Evolutionary conservation across 2,113 vertebrate species (phyloP).

Genomic region (Chiloscyllium plagiosum): DNA sequence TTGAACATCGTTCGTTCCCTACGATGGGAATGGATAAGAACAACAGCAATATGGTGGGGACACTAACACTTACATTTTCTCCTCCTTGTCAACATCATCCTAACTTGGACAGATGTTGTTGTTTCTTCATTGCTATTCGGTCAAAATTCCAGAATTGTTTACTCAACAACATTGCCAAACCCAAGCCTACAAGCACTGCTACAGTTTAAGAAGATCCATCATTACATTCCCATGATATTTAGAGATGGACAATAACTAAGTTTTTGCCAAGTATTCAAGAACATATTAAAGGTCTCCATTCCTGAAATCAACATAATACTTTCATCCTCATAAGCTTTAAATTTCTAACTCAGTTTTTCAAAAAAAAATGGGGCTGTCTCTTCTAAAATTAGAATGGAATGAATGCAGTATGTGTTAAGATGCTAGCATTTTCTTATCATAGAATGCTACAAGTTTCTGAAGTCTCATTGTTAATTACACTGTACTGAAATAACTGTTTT

Average conservation of each 20-base stretch:
- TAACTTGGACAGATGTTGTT: background rate
- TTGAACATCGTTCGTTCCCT: background rate
- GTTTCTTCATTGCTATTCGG: background rate
- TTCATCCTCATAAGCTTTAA: background rate
- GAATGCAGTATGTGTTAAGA: background rate
- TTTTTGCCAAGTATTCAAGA: background rate
- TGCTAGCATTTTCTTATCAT: background rate
- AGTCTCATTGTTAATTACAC: background rate
- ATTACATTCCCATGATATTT: background rate
- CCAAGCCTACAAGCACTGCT: background rate
- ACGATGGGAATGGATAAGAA: background rate
- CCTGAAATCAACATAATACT: background rate
- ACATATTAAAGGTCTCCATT: background rate
- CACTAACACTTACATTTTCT: background rate
- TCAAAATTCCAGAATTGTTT: background rate
- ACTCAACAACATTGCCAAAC: background rate
- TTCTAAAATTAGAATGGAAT: background rate
- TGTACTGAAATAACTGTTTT: background rate
- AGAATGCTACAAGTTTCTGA: background rate
- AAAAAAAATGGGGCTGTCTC: background rate
- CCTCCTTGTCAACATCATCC: background rate
- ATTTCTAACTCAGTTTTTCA: background rate
- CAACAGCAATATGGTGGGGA: background rate
- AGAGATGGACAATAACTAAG: background rate
- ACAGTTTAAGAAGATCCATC: background rate